A percentile compares a stretch with the other conserved stretches of the same genome.
These are phyloP conservation scores for Leucoma salicis DNA, from an alignment of 2,888 invertebrate species.

Conservation along the genomic window DNA sequence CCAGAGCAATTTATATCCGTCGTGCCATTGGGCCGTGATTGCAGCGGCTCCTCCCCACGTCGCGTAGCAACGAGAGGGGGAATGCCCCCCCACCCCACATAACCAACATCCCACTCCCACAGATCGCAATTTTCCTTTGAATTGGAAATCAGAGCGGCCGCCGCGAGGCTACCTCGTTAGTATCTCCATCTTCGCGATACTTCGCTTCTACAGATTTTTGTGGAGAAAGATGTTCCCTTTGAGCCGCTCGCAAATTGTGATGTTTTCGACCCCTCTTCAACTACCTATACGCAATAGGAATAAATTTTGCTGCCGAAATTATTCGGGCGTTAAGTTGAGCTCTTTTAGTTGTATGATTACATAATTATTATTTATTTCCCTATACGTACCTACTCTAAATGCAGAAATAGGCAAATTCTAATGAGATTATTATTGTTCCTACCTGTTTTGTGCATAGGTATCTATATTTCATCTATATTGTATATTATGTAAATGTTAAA, in stretches of 20 bases:
- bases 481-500: no score
- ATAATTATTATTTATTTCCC: no score
- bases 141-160: slow-evolving; percentile 82
- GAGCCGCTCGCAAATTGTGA: slow-evolving; percentile 54
- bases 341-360: slow-evolving; percentile 27
- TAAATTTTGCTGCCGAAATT: slow-evolving; percentile 33
- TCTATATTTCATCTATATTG: no score
- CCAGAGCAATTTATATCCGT: slow-evolving; percentile 82
- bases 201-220: slow-evolving; percentile 71
- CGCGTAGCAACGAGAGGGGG: slow-evolving; percentile 82
- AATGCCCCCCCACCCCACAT: slow-evolving; percentile 45
- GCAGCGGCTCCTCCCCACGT: slow-evolving; percentile 84
- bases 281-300: slow-evolving; percentile 33
- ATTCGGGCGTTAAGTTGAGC: slow-evolving; percentile 26
- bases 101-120: slow-evolving; percentile 53
- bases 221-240: slow-evolving; percentile 68
- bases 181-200: slow-evolving; percentile 73
- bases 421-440: no score
- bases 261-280: slow-evolving; percentile 43
- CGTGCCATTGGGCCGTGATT: slow-evolving; percentile 83
- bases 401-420: no score
- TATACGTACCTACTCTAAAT: no score
- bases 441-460: no score
- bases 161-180: slow-evolving; percentile 74
- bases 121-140: slow-evolving; percentile 83